These are phyloP conservation scores for Chirona hameri DNA, from an alignment of 2,888 invertebrate genomes.

Conservation along the genomic window DNA sequence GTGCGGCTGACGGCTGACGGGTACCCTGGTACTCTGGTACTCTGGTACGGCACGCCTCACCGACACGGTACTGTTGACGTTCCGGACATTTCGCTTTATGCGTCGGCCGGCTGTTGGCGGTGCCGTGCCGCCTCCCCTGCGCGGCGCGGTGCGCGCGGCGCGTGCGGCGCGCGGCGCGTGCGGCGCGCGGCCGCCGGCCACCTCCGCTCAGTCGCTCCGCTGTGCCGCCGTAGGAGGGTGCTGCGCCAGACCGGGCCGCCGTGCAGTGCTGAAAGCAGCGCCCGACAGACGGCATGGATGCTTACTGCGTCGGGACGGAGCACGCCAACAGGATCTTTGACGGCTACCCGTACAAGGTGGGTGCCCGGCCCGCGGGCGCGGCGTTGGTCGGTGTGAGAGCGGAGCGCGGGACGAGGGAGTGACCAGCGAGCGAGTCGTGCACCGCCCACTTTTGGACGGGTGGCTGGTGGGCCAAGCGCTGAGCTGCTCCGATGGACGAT, in stretches of 20 bases:
- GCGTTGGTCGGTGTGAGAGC: too few species aligned
- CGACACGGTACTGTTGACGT: constrained; percentile 2
- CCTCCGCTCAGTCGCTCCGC: neutral
- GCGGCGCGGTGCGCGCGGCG: neutral
- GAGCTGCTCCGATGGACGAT: too few species aligned
- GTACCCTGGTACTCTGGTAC: too few species aligned
- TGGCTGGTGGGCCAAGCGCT: too few species aligned
- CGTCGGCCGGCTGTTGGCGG: neutral
- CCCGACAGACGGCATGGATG: neutral
- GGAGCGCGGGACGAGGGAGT: too few species aligned
- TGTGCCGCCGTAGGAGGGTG: neutral
- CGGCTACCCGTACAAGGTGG: constrained; percentile 13
- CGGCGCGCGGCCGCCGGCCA: neutral
- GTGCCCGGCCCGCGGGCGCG: too few species aligned
- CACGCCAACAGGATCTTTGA: neutral
- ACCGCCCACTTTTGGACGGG: neutral
- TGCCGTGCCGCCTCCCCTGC: constrained; percentile 25
- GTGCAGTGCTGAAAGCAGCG: neutral
- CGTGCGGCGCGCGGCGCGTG: neutral
- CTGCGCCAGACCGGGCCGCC: neutral
- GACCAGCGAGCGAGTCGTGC: neutral
- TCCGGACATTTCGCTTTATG: neutral
- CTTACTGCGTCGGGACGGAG: neutral
- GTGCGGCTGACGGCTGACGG: neutral
- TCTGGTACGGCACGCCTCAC: neutral